phyloP scores from a whole-genome alignment of 2,888 invertebrate species.

The Eupeodes latifasciatus region DNA sequence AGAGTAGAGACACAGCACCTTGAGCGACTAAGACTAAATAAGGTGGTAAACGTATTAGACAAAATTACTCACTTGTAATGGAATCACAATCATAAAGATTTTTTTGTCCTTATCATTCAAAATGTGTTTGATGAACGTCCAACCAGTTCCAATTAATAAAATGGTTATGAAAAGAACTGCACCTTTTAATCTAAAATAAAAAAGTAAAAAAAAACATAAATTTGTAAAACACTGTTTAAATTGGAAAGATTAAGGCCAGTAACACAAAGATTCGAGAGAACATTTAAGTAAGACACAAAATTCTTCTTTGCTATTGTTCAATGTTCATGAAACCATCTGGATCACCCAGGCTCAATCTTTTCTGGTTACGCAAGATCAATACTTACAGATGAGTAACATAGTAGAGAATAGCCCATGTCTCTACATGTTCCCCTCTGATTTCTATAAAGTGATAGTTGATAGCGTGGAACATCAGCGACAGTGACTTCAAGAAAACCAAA shows the following conservation, averaged over 20 bases:
- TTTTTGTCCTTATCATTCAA: slow-evolving; percentile 98
- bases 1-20: no score
- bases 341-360: no score
- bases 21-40: no score
- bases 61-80: slow-evolving; percentile 90
- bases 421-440: slow-evolving; percentile 95
- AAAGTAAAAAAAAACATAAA: not conserved
- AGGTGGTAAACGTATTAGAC: not conserved
- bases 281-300: no score
- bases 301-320: no score
- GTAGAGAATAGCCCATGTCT: slow-evolving; percentile 98
- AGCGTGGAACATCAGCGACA: slow-evolving; percentile 97
- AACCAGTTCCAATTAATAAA: slow-evolving; percentile 98
- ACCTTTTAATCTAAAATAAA: slow-evolving; percentile 90
- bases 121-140: slow-evolving; percentile 99
- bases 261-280: no score
- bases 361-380: no score
- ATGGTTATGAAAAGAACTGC: slow-evolving; percentile 98
- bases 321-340: no score
- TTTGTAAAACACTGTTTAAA: no score
- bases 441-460: slow-evolving; percentile 98
- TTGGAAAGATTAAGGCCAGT: no score
- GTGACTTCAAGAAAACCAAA: slow-evolving; percentile 94
- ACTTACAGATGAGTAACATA: slow-evolving; percentile 98
- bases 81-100: slow-evolving; percentile 98